A percentile compares a stretch with the other conserved stretches of the same genome.
phyloP scores from a whole-genome alignment of 1,140 invertebrate species.

The Saxidomus purpurata region DNA sequence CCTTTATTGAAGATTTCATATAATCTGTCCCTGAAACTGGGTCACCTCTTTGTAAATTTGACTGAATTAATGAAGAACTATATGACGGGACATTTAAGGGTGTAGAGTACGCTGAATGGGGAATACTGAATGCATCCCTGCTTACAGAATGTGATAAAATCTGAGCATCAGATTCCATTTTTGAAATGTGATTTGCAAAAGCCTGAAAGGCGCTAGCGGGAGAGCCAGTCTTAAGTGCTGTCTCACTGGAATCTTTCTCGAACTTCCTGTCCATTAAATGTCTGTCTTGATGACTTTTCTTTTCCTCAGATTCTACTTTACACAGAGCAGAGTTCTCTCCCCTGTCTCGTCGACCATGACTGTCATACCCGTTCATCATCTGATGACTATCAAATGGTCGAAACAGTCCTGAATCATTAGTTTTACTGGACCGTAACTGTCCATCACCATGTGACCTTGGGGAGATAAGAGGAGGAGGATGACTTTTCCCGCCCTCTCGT shows the following conservation, averaged over 20 bases:
- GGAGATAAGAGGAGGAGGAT: conserved; percentile 33
- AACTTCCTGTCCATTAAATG: background rate
- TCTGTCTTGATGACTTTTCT: conserved; percentile 36
- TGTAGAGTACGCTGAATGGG: background rate
- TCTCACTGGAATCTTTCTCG: background rate
- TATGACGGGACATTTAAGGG: conserved; percentile 59
- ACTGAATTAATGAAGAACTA: conserved; percentile 46
- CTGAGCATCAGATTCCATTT: conserved; percentile 34
- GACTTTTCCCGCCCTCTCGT: conserved; percentile 22
- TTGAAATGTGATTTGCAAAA: conserved; percentile 37
- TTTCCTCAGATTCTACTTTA: conserved; percentile 39
- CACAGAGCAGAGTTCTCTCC: background rate
- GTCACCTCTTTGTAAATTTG: background rate
- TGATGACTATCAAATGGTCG: conserved; percentile 76
- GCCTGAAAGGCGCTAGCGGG: conserved; percentile 54
- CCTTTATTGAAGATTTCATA: background rate
- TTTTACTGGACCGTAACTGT: conserved; percentile 46
- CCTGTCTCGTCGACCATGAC: conserved; percentile 27
- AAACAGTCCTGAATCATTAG: conserved; percentile 71
- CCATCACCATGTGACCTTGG: conserved; percentile 40
- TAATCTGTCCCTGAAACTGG: background rate
- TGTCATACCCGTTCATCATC: conserved; percentile 65
- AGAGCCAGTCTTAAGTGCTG: conserved; percentile 21
- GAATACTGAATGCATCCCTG: background rate
- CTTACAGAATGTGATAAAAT: conserved; percentile 39